Evolutionary conservation across 2,113 vertebrate species (phyloP).

Genomic region (Xiphophorus couchianus): DNA sequence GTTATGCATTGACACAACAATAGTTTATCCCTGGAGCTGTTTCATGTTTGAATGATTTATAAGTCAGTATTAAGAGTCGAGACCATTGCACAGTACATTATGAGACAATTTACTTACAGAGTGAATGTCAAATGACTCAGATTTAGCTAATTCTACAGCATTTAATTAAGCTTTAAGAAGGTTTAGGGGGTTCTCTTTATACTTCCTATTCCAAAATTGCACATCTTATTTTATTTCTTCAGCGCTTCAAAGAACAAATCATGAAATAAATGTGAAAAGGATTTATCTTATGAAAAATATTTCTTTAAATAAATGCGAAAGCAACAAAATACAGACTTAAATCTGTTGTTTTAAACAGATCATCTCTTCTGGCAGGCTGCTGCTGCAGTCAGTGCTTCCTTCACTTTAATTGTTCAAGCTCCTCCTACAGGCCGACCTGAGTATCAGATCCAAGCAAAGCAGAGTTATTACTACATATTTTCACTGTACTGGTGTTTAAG

Average conservation of each 20-base stretch:
- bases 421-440: constrained; percentile 71
- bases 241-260: not conserved
- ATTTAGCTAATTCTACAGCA: constrained; percentile 51
- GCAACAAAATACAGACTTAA: constrained; percentile 3
- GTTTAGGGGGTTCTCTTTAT: constrained; percentile 48
- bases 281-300: too few relatives aligned
- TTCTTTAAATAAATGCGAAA: not conserved
- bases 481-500: not conserved
- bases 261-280: not conserved
- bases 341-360: not conserved
- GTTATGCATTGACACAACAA: too few relatives aligned
- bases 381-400: constrained; percentile 19
- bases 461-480: constrained; percentile 5
- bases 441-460: constrained; percentile 30
- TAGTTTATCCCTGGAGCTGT: too few relatives aligned
- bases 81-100: too few relatives aligned
- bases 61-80: too few relatives aligned
- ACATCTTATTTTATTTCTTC: too few relatives aligned
- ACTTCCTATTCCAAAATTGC: too few relatives aligned
- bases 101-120: constrained; percentile 58
- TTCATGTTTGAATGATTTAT: too few relatives aligned
- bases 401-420: constrained; percentile 64
- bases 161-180: constrained; percentile 73
- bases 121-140: constrained; percentile 35
- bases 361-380: not conserved